Evolutionary conservation across 2,888 invertebrate genomes (phyloP), one percentile per base, ranked within the genome.

Genomic region (Noctua janthina): DNA sequence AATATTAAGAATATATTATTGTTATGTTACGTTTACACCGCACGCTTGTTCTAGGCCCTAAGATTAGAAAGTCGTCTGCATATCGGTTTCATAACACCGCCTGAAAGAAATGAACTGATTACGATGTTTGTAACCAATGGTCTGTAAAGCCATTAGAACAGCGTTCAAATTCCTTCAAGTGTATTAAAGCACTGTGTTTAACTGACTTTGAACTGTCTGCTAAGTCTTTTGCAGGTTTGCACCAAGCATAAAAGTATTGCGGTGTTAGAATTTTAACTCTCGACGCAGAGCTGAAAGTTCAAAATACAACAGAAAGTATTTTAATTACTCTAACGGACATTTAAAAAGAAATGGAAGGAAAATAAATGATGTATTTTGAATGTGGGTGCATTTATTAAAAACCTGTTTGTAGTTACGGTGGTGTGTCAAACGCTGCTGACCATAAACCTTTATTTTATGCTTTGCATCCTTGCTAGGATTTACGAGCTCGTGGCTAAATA

Each of bases 131-230:
- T 43, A 85, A 70, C 54, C 35, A 73, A 75, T 72, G 74, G 68
- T 15, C 73, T 68, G 56, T 62, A 67, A 74, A 3, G 17, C 62
- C 72, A 73, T 83, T 77, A 78, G 74, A 29, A 67, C 68, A 59
- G 49, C 74, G 39, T 79, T 74, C 23, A 64, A 74, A 80, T 39
- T 77, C 49, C 54, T 73, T 79, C 71, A 78, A 77, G 35, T 69
- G 75, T 74, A 70, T 29, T 74, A 59, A 74, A 87, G 49, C 62
- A 76, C 64, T 74, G 74, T 78, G 74, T 74, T 81, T 67, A 81
- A 87, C 62, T 78, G 62, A n/a, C 67, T 76, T 79, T 81, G 78
- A 78, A 74, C 35, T 68, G 49, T 59, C 43, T 77, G 56, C 13
- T 43, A 23, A 62, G 17, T 35, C 8, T 64, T 64, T 64, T 64